Evolutionary conservation across 2,113 vertebrate genomes (phyloP), one percentile per base, ranked within the genome.

Genomic region (Ammospiza caudacuta): DNA sequence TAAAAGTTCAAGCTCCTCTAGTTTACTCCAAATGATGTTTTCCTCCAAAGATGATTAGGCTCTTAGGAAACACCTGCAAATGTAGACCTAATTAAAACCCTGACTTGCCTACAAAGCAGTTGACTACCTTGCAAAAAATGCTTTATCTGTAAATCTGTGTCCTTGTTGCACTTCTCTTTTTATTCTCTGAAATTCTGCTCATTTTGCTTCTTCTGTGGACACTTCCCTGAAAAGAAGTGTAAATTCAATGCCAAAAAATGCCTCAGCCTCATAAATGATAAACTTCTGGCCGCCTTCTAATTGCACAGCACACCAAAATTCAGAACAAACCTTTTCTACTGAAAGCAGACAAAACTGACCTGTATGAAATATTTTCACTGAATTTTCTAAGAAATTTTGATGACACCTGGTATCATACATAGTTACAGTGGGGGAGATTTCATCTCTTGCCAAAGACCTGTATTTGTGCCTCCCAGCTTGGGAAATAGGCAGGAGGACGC

Each of bases 51-150:
- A 31, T 82, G 57, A 84, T 87, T 11, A 87, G 64, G 25, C 61
- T 94, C 39, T 87, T 72, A 78, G 57, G 68, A 78, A 96, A 92
- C 69, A 91, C 27, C 76, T 80, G 63, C 83, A 92, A 75, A 75
- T 51, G 41, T 4, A 75, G n/a, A 87, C 27, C 61, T 89, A 64
- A 75, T 87, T 74, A 87, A 92, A 91, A 61, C n/a, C 37, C 33
- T 81, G 63, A 47, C 23, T 87, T 77, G 37, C 19, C 64, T 81
- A 61, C n/a, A 91, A n/a, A 93, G 49, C 41, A 92, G 20, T 28
- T 22, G 33, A 47, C 59, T 85, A 49, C 35, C 57, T 87, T 43
- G 19, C 22, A 89, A 80, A 84, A 79, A 76, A 44, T 33, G 14
- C 3, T 68, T 21, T 44, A 58, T 78, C 76, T 46, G 8, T 76